Base-by-base conservation (phyloP, 2,797 vertebrate genomes). In the Epinephelus malabaricus region DNA sequence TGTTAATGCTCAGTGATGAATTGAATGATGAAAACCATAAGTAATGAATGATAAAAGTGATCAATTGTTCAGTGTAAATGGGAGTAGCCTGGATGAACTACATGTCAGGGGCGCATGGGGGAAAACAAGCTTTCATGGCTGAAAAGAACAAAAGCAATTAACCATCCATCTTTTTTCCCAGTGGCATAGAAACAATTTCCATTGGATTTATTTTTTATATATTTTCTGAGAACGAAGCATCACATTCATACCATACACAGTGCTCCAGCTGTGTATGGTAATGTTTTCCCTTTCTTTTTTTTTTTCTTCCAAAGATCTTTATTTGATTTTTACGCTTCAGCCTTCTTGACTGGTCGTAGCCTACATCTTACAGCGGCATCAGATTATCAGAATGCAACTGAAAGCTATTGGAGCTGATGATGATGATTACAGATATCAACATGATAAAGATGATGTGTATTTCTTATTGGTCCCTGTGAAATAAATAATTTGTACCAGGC, bases 171-270 rank as follows among this genome's bases (percentile, higher is more conserved):
- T 89, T 89, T 88, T 86, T 83, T 74, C 49, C 79, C 79, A 90
- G 88, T 86, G 84, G 74, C 89, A 93, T 91, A 91, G 86, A 87
- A 91, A 88, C 87, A 55, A 45, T 84, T 86, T 90, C 83, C 94
- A 92, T 93, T 81, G 88, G 87, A 90, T 94, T 93, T 94, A 8
- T 9, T 88, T 88, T 91, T 71, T 82, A 85, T 76, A 83, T 87
- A 65, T 89, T 88, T 87, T 92, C 83, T 86, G 76, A 92, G 89
- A 86, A 82, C 62, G 83, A 88, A 93, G 88, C 94, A 94, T 94
- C 94, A 92, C 93, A 94, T 92, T 89, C 93, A 95, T 92, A 82
- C 93, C 95, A 96, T 95, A 95, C 91, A 95, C 95, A 94, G 94
- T 85, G 81, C 59, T 80, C 76, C 54, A 81, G 90, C 94, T 94